Evolutionary conservation across 2,888 invertebrate species (phyloP).

Genomic region (Ormyrus pomaceus): DNA sequence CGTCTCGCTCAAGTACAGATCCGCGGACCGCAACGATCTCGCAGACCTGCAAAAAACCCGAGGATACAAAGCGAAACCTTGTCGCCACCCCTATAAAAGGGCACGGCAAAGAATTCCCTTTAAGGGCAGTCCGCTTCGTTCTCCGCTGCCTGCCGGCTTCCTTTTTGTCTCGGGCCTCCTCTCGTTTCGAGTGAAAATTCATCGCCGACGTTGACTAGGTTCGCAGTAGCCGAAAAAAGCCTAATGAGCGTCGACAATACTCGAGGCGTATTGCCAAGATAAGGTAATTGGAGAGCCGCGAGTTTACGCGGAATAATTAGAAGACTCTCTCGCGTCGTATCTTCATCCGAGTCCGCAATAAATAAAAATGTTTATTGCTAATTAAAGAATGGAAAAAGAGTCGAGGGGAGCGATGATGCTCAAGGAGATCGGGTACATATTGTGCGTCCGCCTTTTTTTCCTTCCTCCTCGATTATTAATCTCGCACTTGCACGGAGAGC

Average conservation of each 20-base stretch:
- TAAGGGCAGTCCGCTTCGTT: conserved; percentile 15
- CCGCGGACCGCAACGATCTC: conserved; percentile 1
- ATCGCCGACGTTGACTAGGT: conserved; percentile 7
- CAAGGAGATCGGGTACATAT: conserved; percentile 2
- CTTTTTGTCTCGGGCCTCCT: not conserved
- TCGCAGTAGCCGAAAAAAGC: too few species aligned
- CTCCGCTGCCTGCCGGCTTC: not conserved
- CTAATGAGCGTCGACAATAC: too few species aligned
- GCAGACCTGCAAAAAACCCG: conserved; percentile 1
- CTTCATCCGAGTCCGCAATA: too few species aligned
- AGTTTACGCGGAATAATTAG: not conserved
- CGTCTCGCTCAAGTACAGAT: not conserved
- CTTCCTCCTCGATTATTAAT: not conserved
- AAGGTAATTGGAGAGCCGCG: not conserved
- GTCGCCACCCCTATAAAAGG: conserved; percentile 45
- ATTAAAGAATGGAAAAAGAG: too few species aligned
- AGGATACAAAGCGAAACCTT: conserved; percentile 26
- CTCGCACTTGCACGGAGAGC: not conserved
- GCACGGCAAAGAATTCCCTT: conserved; percentile 43
- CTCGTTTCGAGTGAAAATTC: conserved; percentile 35
- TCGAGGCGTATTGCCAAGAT: not conserved
- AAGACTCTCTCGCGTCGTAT: not conserved
- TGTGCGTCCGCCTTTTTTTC: not conserved
- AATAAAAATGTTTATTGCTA: too few species aligned
- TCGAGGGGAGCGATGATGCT: not conserved